A percentile compares a stretch with the other conserved stretches of the same genome.
These are phyloP conservation scores for Ptilonorhynchus violaceus DNA, from an alignment of 2,113 vertebrate species.

Conservation along the genomic window DNA sequence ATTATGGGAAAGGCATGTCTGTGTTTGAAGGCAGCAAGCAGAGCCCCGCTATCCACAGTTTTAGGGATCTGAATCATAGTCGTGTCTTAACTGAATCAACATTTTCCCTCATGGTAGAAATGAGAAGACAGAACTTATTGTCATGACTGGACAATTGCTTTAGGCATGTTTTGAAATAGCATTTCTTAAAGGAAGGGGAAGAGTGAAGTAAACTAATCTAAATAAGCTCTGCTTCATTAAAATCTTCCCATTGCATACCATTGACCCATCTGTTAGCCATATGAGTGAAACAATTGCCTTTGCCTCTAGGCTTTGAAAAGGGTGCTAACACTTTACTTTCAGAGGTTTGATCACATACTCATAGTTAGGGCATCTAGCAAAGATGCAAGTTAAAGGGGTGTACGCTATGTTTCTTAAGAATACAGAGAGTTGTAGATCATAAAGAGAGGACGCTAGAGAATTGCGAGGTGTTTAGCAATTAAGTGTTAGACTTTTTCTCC, in stretches of 20 bases:
- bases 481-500: not conserved
- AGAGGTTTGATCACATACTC: not conserved
- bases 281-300: not conserved
- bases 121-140: not conserved
- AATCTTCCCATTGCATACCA: not conserved
- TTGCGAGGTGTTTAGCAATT: not conserved
- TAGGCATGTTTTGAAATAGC: not conserved
- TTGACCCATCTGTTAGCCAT: not conserved
- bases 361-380: not conserved
- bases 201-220: not conserved
- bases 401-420: not conserved
- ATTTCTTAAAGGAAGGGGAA: not conserved
- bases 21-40: not conserved
- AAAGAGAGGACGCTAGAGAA: not conserved
- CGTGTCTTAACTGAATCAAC: not conserved
- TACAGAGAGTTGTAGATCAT: not conserved
- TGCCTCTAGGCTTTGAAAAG: not conserved
- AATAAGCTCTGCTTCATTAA: not conserved
- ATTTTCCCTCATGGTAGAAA: not conserved
- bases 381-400: not conserved
- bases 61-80: not conserved
- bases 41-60: not conserved
- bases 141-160: not conserved
- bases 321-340: not conserved
- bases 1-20: not conserved